phyloP scores from a whole-genome alignment of 2,888 invertebrate genomes.

The Leptinotarsa tumamoca region DNA sequence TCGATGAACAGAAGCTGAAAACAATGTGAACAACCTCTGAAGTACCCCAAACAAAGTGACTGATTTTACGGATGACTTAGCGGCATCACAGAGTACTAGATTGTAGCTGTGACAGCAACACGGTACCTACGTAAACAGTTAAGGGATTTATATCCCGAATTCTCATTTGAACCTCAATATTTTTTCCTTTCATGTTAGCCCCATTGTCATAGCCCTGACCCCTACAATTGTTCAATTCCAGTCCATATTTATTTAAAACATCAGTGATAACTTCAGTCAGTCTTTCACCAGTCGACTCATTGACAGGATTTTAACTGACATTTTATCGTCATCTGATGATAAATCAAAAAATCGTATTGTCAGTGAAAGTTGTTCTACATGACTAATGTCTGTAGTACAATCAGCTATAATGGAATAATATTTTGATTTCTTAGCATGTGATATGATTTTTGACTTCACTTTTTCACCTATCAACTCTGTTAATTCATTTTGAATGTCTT shows the following conservation, averaged over 20 bases:
- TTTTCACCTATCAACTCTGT: not conserved
- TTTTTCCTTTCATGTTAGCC: slow-evolving; percentile 38
- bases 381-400: slow-evolving; percentile 28
- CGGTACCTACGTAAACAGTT: slow-evolving; percentile 35
- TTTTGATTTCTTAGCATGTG: slow-evolving; percentile 15
- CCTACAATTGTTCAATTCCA: slow-evolving; percentile 38
- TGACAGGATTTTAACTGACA: slow-evolving; percentile 33
- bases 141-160: slow-evolving; percentile 15
- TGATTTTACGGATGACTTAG: slow-evolving; percentile 52
- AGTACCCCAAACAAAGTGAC: slow-evolving; percentile 57
- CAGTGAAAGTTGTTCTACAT: slow-evolving; percentile 40
- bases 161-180: slow-evolving; percentile 16
- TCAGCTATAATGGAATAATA: slow-evolving; percentile 24
- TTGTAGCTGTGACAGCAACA: slow-evolving; percentile 43
- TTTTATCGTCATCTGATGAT: slow-evolving; percentile 12
- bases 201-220: slow-evolving; percentile 48
- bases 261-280: slow-evolving; percentile 1
- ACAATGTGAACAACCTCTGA: slow-evolving; percentile 47
- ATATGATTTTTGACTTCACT: slow-evolving; percentile 1
- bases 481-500: slow-evolving; percentile 28
- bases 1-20: slow-evolving; percentile 50
- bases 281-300: slow-evolving; percentile 33
- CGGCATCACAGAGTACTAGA: slow-evolving; percentile 41
- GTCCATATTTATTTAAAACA: slow-evolving; percentile 28
- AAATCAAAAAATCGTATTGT: slow-evolving; percentile 22